Conservation (phyloP, 1,140 invertebrate species). For the Octopus sinensis region DNA sequence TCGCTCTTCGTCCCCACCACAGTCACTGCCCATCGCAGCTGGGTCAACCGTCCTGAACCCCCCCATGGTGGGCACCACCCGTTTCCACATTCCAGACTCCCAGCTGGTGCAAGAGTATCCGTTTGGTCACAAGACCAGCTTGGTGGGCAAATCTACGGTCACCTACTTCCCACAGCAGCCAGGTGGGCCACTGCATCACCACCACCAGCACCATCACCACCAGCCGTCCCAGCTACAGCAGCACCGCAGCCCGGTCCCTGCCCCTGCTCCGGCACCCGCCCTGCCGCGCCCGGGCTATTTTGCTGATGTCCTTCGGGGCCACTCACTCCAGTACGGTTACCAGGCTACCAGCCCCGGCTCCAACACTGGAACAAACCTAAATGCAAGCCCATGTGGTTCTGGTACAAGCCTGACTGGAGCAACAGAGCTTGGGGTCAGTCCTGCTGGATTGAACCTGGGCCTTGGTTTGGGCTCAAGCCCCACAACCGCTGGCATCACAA, state of each 20-base stretch:
- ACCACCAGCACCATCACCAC: too few relatives aligned
- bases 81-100: conserved; percentile 29
- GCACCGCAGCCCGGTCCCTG: conserved; percentile 9
- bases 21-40: conserved; percentile 6
- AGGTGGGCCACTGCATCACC: too few relatives aligned
- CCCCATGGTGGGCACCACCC: conserved; percentile 15
- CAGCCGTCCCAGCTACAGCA: too few relatives aligned
- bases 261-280: conserved; percentile 12
- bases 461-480: conserved; percentile 28
- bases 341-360: conserved; percentile 9
- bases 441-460: conserved; percentile 36
- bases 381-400: conserved; percentile 5
- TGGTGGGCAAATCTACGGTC: conserved; percentile 34
- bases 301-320: conserved; percentile 41
- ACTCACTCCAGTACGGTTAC: conserved; percentile 42
- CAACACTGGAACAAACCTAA: conserved; percentile 1
- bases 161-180: conserved; percentile 32
- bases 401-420: conserved; percentile 10
- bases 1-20: too few relatives aligned
- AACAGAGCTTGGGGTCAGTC: too few relatives aligned
- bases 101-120: conserved; percentile 44
- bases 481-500: neutral
- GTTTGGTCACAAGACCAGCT: conserved; percentile 32
- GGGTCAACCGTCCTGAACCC: too few relatives aligned
- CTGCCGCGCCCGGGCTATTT: conserved; percentile 43